Evolutionary conservation across 2,888 invertebrate species (phyloP).

Genomic region (Meliscaeva auricollis): DNA sequence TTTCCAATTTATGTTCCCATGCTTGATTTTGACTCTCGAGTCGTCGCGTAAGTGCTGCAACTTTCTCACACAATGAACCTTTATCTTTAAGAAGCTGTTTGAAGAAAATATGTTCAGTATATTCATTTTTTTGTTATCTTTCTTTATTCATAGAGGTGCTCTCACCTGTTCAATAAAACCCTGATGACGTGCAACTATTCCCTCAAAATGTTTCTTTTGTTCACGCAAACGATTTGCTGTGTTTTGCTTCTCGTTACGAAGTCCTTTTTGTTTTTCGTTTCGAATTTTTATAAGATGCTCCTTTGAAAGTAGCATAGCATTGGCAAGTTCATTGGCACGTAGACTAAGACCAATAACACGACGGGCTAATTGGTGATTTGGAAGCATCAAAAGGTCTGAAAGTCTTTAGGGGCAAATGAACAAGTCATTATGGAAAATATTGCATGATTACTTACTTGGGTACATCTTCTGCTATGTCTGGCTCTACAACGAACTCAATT

Average conservation of each 20-base stretch:
- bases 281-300: slow-evolving; percentile 83
- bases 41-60: slow-evolving; percentile 82
- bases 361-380: slow-evolving; percentile 83
- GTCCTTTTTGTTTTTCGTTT: slow-evolving; percentile 82
- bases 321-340: slow-evolving; percentile 83
- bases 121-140: background rate
- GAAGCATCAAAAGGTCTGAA: slow-evolving; percentile 83
- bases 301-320: slow-evolving; percentile 83
- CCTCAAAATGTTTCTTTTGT: slow-evolving; percentile 90
- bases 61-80: slow-evolving; percentile 88
- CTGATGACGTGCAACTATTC: slow-evolving; percentile 90
- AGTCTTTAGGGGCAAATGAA: slow-evolving; percentile 77
- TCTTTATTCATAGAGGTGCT: background rate
- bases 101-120: slow-evolving; percentile 38
- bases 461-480: slow-evolving; percentile 83
- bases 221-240: slow-evolving; percentile 85
- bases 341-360: slow-evolving; percentile 82
- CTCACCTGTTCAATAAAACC: slow-evolving; percentile 91
- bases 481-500: slow-evolving; percentile 83
- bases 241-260: slow-evolving; percentile 83
- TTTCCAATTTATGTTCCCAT: slow-evolving; percentile 89
- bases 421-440: background rate
- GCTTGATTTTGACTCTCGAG: slow-evolving; percentile 86
- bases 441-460: slow-evolving; percentile 80
- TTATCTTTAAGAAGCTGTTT: slow-evolving; percentile 90